These are phyloP conservation scores for Eumerus sabulonum DNA, from an alignment of 2,888 invertebrate genomes.

Conservation along the genomic window DNA sequence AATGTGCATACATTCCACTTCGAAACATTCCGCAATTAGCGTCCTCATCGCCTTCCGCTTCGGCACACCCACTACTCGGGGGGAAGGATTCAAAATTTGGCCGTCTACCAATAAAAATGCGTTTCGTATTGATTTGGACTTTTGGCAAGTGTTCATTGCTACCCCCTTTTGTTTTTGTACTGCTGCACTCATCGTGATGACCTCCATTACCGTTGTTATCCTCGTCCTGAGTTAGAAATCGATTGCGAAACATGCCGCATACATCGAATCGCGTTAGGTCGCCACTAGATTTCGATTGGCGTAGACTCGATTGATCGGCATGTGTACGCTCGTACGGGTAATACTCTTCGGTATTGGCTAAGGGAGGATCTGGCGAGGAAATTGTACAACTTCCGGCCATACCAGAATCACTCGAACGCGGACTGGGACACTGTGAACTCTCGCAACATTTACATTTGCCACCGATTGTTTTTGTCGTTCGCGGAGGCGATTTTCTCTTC, in stretches of 20 bases:
- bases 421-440: conserved; percentile 84
- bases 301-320: conserved; percentile 27
- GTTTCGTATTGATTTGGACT: conserved; percentile 75
- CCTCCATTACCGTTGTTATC: conserved; percentile 20
- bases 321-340: conserved; percentile 40
- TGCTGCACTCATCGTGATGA: conserved; percentile 6
- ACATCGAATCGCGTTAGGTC: conserved; percentile 76
- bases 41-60: conserved; percentile 52
- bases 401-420: conserved; percentile 88
- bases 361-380: conserved; percentile 84
- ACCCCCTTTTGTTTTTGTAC: conserved; percentile 14
- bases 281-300: conserved; percentile 64
- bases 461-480: conserved; percentile 50
- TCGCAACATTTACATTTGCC: conserved; percentile 82
- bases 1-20: conserved; percentile 93
- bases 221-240: conserved; percentile 75
- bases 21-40: conserved; percentile 81
- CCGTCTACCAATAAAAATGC: conserved; percentile 74
- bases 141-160: conserved; percentile 24
- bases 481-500: conserved; percentile 51
- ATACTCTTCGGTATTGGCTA: conserved; percentile 59
- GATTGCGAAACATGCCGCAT: conserved; percentile 77
- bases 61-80: conserved; percentile 34
- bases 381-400: conserved; percentile 90
- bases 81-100: conserved; percentile 53